These are phyloP conservation scores for Molossus alvarezi DNA, from an alignment of 2,797 vertebrate genomes.

Conservation along the genomic window DNA sequence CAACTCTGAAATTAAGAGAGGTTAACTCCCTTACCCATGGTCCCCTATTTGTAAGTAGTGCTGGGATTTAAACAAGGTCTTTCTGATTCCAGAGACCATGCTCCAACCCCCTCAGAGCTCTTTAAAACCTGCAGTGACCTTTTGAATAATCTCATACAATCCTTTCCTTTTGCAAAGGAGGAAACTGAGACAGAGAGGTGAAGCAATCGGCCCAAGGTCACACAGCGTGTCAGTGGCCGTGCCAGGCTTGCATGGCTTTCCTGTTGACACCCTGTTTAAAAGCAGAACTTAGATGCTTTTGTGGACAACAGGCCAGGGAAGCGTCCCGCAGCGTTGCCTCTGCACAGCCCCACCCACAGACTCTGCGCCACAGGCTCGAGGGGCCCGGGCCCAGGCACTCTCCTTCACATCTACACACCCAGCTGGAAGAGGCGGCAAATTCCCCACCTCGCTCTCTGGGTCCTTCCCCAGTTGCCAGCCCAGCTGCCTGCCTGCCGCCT, in stretches of 20 bases:
- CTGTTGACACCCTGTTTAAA: not conserved
- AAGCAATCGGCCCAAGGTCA: not conserved
- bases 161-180: not conserved
- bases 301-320: not conserved
- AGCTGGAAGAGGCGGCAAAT: not conserved
- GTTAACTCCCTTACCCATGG: not conserved
- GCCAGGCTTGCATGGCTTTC: not conserved
- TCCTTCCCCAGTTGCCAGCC: not conserved
- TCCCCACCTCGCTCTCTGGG: not conserved
- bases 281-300: not conserved
- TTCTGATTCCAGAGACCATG: not conserved
- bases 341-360: not conserved
- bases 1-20: not conserved
- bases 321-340: not conserved
- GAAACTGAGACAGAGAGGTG: not conserved
- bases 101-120: not conserved
- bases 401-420: not conserved
- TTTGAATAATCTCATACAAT: not conserved
- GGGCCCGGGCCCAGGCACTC: not conserved
- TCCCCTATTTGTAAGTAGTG: not conserved
- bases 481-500: constrained; percentile 28
- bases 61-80: not conserved
- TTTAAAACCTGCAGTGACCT: not conserved
- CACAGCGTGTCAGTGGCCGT: not conserved
- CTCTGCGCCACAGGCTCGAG: not conserved